Evolutionary conservation across 2,113 vertebrate genomes (phyloP).

Genomic region (Nestor notabilis): DNA sequence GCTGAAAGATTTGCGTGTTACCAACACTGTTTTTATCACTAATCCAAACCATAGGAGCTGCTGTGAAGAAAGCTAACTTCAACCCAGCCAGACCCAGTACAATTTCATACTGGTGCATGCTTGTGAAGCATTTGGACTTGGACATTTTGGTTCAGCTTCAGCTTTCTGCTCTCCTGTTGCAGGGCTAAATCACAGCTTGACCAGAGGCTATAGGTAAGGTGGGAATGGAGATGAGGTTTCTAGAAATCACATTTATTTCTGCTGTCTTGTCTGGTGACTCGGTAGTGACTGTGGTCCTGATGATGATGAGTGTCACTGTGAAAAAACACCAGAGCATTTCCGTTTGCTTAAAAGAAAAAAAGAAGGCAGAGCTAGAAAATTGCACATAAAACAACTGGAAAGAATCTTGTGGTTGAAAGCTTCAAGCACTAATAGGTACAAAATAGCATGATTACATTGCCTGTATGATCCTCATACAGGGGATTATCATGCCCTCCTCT

Average conservation of each 20-base stretch:
- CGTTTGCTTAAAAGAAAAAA: background rate
- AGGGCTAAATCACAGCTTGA: background rate
- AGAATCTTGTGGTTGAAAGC: background rate
- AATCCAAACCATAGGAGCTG: background rate
- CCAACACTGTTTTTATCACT: background rate
- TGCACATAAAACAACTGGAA: background rate
- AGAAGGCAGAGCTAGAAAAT: background rate
- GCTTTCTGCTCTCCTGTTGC: background rate
- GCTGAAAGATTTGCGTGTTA: background rate
- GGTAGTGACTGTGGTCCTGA: background rate
- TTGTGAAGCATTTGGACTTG: background rate
- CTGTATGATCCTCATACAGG: rapidly evolving
- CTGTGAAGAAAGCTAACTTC: background rate
- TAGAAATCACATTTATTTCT: background rate
- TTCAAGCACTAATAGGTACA: background rate
- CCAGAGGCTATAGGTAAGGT: background rate
- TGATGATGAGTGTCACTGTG: background rate
- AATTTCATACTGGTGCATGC: background rate
- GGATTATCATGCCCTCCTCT: background rate
- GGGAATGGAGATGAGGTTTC: background rate
- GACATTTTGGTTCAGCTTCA: background rate
- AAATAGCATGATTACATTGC: background rate
- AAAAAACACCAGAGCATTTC: background rate
- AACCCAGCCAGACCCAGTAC: background rate
- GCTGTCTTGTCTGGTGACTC: background rate